A percentile compares a stretch with the other conserved stretches of the same genome.
Conservation (phyloP, 2,113 vertebrate genomes). For the Ginglymostoma cirratum region DNA sequence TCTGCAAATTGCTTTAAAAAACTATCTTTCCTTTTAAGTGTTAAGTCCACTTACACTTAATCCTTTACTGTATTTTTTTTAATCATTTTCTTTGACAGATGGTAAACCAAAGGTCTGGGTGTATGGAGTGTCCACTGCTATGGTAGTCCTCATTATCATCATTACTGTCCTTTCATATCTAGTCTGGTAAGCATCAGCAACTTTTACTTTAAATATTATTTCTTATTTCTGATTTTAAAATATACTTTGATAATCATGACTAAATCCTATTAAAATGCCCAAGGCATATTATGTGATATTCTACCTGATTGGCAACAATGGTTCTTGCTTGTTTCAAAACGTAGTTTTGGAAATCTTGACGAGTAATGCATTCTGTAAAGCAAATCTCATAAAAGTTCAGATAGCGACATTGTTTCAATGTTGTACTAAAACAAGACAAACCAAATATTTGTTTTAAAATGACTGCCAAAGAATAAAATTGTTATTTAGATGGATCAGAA, state of each 20-base stretch:
- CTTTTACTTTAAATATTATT: background rate
- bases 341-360: background rate
- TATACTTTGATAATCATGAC: background rate
- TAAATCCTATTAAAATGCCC: background rate
- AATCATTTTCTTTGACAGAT: conserved; percentile 64
- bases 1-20: conserved; percentile 40
- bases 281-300: background rate
- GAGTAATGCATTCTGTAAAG: background rate
- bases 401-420: too few species aligned
- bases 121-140: conserved; percentile 79
- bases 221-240: background rate
- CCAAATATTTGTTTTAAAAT: background rate
- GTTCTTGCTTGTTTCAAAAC: background rate
- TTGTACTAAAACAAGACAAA: background rate
- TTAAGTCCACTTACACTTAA: conserved; percentile 28
- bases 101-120: conserved; percentile 93
- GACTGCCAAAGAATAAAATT: background rate
- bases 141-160: conserved; percentile 80
- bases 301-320: background rate
- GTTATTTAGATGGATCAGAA: background rate
- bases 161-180: conserved; percentile 81
- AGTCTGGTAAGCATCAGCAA: conserved; percentile 70
- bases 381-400: background rate
- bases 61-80: conserved; percentile 31
- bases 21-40: conserved; percentile 41